Conservation (phyloP, 2,797 vertebrate species). For the Clarias laeviceps region DNA sequence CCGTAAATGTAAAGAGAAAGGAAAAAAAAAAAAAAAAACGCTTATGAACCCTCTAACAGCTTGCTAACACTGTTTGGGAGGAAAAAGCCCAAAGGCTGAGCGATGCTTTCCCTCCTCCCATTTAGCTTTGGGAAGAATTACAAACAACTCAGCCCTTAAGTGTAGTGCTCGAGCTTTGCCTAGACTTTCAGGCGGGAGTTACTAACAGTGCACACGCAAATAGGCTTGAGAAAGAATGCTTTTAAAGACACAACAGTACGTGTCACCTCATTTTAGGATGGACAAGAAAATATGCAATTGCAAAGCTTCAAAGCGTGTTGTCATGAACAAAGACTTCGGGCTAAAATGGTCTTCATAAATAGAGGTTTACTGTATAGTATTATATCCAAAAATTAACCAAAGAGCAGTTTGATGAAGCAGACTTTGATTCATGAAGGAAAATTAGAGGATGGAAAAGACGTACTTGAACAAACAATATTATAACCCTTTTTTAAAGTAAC, state of each 20-base stretch:
- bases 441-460: not conserved
- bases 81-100: slow-evolving; percentile 1
- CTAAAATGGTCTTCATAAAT: not conserved
- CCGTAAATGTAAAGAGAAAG: no score
- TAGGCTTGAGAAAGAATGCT: slow-evolving; percentile 15
- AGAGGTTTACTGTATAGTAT: not conserved
- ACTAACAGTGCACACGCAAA: slow-evolving; percentile 5
- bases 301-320: not conserved
- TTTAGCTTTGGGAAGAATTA: not conserved
- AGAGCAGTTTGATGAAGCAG: not conserved
- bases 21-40: not conserved
- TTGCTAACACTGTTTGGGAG: not conserved
- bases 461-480: not conserved
- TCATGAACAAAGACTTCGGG: not conserved
- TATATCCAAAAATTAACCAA: not conserved
- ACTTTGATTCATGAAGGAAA: not conserved
- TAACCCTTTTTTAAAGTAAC: not conserved
- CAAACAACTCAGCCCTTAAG: slow-evolving; percentile 4
- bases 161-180: not conserved
- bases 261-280: not conserved
- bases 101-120: no score
- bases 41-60: not conserved
- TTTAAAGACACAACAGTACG: slow-evolving; percentile 11
- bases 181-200: slow-evolving; percentile 22
- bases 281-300: not conserved